Evolutionary conservation across 2,888 invertebrate genomes (phyloP).

Genomic region (Torymus texanus): DNA sequence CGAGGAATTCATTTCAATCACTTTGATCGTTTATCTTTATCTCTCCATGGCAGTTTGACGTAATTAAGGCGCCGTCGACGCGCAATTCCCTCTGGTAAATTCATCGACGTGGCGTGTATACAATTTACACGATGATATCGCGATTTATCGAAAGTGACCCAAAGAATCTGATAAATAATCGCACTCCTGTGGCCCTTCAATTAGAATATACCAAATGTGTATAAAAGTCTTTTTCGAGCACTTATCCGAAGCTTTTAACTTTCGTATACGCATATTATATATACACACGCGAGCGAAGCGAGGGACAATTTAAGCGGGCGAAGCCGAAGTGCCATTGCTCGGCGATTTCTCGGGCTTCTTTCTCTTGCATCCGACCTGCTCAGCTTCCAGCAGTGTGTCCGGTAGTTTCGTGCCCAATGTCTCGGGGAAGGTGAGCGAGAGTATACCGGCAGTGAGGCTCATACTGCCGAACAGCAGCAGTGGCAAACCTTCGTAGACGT

Average conservation of each 20-base stretch:
- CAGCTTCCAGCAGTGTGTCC: slow-evolving; percentile 84
- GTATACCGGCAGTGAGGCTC: slow-evolving; percentile 79
- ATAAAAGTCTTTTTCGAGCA: too few relatives aligned
- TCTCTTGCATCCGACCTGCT: slow-evolving; percentile 73
- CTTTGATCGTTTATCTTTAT: background rate
- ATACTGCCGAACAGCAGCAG: slow-evolving; percentile 81
- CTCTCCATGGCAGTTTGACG: slow-evolving; percentile 6
- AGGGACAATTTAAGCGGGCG: background rate
- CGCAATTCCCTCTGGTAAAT: background rate
- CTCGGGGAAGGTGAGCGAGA: slow-evolving; percentile 83
- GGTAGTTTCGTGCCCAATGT: slow-evolving; percentile 80
- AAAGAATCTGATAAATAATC: too few relatives aligned
- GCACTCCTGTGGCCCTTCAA: too few relatives aligned
- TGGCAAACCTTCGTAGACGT: slow-evolving; percentile 76
- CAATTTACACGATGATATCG: too few relatives aligned
- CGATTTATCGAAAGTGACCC: too few relatives aligned
- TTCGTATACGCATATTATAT: background rate
- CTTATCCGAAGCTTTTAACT: background rate
- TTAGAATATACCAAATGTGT: too few relatives aligned
- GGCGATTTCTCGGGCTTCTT: slow-evolving; percentile 24
- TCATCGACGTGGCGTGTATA: background rate
- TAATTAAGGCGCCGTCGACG: slow-evolving; percentile 1
- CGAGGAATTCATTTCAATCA: too few relatives aligned
- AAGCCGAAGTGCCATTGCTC: background rate
- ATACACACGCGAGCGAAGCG: too few relatives aligned